Evolutionary conservation across 2,888 invertebrate species (phyloP), one percentile per base, ranked within the genome.

Genomic region (Microplitis deprimator): DNA sequence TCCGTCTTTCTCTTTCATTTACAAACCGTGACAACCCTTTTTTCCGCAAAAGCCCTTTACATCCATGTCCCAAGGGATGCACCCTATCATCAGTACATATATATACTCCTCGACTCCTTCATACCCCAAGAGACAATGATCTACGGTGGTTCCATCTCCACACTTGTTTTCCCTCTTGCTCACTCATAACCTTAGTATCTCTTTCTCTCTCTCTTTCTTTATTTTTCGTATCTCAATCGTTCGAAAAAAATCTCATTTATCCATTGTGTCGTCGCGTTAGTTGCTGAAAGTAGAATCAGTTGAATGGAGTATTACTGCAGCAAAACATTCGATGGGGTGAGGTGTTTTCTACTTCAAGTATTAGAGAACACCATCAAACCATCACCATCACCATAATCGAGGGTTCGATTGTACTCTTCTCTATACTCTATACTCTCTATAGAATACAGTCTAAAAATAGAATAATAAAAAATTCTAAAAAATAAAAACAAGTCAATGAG

Each of bases 161-260:
- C 77, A 61, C 79, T 65, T 20, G 64, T 79, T 76, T 80, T 79
- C 81, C 79, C 83, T 73, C 20, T 59, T 29, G 50, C 59, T 59
- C 20, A 70, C 79, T 82, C 80, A 29, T 29, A 29, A 29, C 29
- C 29, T 29, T 4, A 29, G 29, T 72, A 80, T 81, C 68, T 60
- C 75, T 64, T 77, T 67, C 16, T 74, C 65, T 65, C 65, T 65
- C 29, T 65, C 29, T 29, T 20, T 29, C 29, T 65, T 16, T 65
- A 80, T 80, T 82, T 82, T 83, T 84, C 81, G 84, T 84, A 88
- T 88, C 88, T 88, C 88, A 87, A 88, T 88, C 88, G 88, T 82
- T 88, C 84, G 86, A 86, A 88, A 88, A 89, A 88, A 88, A 89
- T 89, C 88, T 88, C 88, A 89, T 89, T 89, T 88, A 87, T 86